phyloP scores from a whole-genome alignment of 1,140 invertebrate species.

The Megathymus violae region DNA sequence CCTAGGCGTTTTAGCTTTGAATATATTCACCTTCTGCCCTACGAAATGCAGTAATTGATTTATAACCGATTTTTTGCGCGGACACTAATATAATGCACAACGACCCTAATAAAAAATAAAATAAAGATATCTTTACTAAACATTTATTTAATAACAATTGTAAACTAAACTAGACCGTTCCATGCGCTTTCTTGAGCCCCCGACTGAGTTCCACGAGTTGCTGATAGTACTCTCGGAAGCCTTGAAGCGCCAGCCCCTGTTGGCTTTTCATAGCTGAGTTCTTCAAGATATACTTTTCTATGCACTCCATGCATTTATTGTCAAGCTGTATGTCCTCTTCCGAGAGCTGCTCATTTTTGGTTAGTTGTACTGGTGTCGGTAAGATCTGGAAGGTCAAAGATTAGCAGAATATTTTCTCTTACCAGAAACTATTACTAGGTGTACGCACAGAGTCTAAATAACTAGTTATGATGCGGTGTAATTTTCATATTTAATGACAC shows the following conservation, averaged over 20 bases:
- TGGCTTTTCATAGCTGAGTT: constrained; percentile 85
- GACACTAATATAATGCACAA: constrained; percentile 1
- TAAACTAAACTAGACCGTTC: constrained; percentile 60
- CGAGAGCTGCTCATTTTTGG: constrained; percentile 53
- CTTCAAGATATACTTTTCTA: constrained; percentile 86
- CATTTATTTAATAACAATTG: constrained; percentile 41
- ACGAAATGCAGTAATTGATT: no score
- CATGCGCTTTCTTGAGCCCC: constrained; percentile 87
- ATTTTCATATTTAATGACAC: no score
- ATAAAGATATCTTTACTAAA: constrained; percentile 34
- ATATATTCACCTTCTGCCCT: no score
- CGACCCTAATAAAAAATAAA: constrained; percentile 25
- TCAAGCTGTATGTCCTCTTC: constrained; percentile 66
- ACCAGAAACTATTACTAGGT: no score
- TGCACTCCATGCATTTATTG: constrained; percentile 82
- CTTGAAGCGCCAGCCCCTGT: constrained; percentile 86
- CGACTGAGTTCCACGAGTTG: constrained; percentile 84
- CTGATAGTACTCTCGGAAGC: constrained; percentile 86
- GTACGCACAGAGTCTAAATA: no score
- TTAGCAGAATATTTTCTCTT: no score
- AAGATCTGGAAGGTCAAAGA: constrained; percentile 62
- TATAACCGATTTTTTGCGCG: background rate
- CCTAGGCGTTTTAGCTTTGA: no score
- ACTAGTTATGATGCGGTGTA: no score
- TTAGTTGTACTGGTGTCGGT: constrained; percentile 61